Conservation (phyloP, 2,888 invertebrate species). For the Diaphora mendica region DNA sequence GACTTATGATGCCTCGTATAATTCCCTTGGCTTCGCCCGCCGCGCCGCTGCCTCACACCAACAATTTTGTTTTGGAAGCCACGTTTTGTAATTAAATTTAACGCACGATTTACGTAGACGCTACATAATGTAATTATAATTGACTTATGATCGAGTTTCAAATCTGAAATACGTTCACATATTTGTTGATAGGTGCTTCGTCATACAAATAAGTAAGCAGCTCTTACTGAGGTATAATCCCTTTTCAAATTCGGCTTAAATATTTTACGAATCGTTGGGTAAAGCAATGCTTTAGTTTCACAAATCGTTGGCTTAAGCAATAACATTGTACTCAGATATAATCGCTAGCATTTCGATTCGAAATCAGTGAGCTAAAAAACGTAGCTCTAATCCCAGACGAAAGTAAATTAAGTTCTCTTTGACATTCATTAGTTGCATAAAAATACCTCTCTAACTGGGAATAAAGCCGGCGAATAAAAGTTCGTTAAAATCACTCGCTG, state of each 20-base stretch:
- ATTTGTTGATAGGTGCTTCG: slow-evolving; percentile 36
- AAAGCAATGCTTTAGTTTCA: slow-evolving; percentile 3
- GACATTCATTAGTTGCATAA: slow-evolving; percentile 80
- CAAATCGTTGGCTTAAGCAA: background rate
- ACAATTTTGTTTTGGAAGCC: slow-evolving; percentile 70
- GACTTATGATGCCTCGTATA: slow-evolving; percentile 73
- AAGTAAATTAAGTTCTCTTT: slow-evolving; percentile 72
- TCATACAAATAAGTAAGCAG: slow-evolving; percentile 31
- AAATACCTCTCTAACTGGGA: slow-evolving; percentile 63
- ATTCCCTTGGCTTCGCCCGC: slow-evolving; percentile 58
- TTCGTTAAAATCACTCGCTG: slow-evolving; percentile 80
- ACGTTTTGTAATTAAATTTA: slow-evolving; percentile 77
- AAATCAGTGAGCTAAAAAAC: slow-evolving; percentile 26
- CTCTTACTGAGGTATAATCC: background rate
- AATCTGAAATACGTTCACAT: slow-evolving; percentile 53
- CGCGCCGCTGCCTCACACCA: slow-evolving; percentile 48
- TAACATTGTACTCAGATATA: background rate
- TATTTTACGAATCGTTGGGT: slow-evolving; percentile 2
- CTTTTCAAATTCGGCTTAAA: background rate
- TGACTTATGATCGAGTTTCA: slow-evolving; percentile 68
- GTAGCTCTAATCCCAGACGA: slow-evolving; percentile 50
- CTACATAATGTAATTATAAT: slow-evolving; percentile 75
- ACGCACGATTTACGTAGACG: slow-evolving; percentile 75
- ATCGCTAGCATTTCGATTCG: background rate
- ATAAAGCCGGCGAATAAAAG: slow-evolving; percentile 72